Base-by-base conservation (phyloP, 2,113 vertebrate species). In the Clinocottus analis region DNA sequence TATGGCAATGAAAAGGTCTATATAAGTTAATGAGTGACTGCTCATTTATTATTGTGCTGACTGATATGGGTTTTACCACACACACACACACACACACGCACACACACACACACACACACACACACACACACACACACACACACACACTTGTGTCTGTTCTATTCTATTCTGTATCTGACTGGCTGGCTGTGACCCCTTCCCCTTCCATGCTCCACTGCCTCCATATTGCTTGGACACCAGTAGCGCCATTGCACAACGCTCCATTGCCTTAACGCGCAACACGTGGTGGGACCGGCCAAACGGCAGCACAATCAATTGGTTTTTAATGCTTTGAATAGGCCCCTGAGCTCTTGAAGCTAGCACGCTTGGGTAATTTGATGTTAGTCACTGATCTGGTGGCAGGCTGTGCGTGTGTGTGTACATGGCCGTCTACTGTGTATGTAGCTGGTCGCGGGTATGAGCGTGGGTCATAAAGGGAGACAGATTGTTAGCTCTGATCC, bases 271-370 rank as follows among this genome's bases (percentile, higher is more conserved):
- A 86, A 88, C 86, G 82, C 4, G 62, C 51, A n/a, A 77, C 84
- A 80, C 43, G 75, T 66, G 74, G 67, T 55, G 49, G 63, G 63
- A 80, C 63, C 10, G 51, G 62, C 87, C 89, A 89, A 89, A 91
- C 77, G 73, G 86, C 85, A 33, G 76, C 80, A 80, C 91, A 92
- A 94, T 91, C 92, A 91, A 91, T 92, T 80, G 91, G 77, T 83
- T 90, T 89, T 91, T 90, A 91, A 92, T 91, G 85, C 79, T 83
- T 72, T 61, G 85, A 90, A 83, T 56, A 81, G 85, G 69, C 87
- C 91, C 86, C 49, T 2, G 77, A 85, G 87, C 85, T 85, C 84
- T 67, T 65, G 70, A 77, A 77, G 80, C 79, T 79, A 85, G 79
- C 83, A 85, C 25, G 88, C 87, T 87, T 75, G 76, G 86, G 90